Evolutionary conservation across 2,888 invertebrate species (phyloP), one percentile per base, ranked within the genome.

Genomic region (Blastobasis lacticolella): DNA sequence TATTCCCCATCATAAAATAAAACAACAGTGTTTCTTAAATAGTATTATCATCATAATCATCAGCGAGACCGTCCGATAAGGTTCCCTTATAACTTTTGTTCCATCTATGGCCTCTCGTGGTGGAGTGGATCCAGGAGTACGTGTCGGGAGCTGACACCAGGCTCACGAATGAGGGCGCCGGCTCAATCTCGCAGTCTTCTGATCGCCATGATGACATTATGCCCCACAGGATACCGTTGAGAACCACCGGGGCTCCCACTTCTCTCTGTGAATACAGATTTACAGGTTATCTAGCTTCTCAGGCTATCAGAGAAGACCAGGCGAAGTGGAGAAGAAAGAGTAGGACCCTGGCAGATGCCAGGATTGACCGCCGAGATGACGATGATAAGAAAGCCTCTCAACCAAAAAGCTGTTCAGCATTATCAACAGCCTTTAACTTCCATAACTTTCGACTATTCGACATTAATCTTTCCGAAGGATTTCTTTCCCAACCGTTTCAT

Each of bases 171-270:
- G 66, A 71, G 0, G 73, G 62, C 0, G 66, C 67, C 0, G 65
- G 47, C 5, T 64, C 62, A 0, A 59, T 46, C 5, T 71, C 64
- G 51, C 83, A 84, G 51, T 74, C 68, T 0, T 63, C 65, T 0
- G 75, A 67, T 10, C 58, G 71, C 76, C 77, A 84, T 0, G 82
- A 79, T 0, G 82, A 83, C 1, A 79, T 53, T 1, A 84, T 62
- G 0, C 77, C 84, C 80, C 79, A 78, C 0, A 85, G 62, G 0
- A 79, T 53, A 0, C 75, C 75, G 52, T 83, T 78, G 0, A 80
- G 57, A 0, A 81, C 79, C 0, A 82, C 80, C 1, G 84, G 83
- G 0, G 81, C 82, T 0, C 84, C 83, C 0, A 63, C 53, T 8
- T 83, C 78, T 56, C 78, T 71, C 84, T 84, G 64, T 6, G 23